Evolutionary conservation across 2,888 invertebrate species (phyloP), one percentile per base, ranked within the genome.

Genomic region (Cremastinae sp.): DNA sequence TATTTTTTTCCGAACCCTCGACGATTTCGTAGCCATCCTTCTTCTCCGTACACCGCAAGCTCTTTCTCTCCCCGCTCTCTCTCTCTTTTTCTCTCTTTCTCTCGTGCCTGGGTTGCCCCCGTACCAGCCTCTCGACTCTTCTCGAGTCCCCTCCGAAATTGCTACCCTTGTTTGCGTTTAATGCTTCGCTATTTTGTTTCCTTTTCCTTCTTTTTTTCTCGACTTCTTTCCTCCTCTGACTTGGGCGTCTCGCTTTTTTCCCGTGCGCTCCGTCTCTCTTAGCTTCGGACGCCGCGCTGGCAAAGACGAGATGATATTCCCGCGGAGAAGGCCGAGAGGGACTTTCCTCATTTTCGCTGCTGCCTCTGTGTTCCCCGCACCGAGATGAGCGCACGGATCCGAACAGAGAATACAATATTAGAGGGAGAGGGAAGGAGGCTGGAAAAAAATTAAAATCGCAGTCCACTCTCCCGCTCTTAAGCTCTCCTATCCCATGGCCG

Each of bases 81-180:
- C 74, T 75, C 58, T 56, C 61, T 16, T 55, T 28, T 12, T 4
- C 53, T 35, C 55, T 59, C 49, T 16, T 43, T 69, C 68, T 71
- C 55, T 64, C 68, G 55, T 69, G 58, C 65, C 70, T 80, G 66
- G 73, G 66, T 78, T 76, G 75, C 69, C 69, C 81, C 79, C 82
- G 84, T 80, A 79, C 82, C 71, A 80, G 83, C 82, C 85, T 85
- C 86, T 86, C 85, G 83, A 86, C 85, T 86, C 82, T n/a, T n/a
- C 61, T 84, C 80, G 80, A 86, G 78, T 75, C 84, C 83, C 83
- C 85, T 84, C 81, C 82, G 83, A 86, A 88, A 88, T 88, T 86
- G 85, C 84, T 86, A 88, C 87, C 86, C 87, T 87, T 88, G 87
- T 88, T 89, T 88, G 85, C 85, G 82, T 86, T 88, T 87, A 86